phyloP scores from a whole-genome alignment of 2,113 vertebrate genomes.

The Actenoides lindsayi region DNA sequence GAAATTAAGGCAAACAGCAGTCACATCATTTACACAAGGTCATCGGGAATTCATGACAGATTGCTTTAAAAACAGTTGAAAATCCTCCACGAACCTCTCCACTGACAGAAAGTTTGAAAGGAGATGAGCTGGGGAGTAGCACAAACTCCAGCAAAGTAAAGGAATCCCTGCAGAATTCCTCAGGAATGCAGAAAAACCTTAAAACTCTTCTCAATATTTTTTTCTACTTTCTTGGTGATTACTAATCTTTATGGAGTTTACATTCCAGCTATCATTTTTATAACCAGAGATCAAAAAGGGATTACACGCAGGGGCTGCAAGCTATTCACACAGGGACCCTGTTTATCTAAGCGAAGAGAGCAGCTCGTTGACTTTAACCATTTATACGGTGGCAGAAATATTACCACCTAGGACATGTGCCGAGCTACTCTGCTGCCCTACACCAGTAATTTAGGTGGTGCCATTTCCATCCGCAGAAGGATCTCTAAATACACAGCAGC shows the following conservation, averaged over 20 bases:
- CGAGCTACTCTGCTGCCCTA: background rate
- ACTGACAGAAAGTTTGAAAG: background rate
- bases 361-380: conserved; percentile 20
- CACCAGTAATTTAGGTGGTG: background rate
- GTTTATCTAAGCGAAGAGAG: conserved; percentile 47
- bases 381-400: background rate
- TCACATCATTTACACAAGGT: background rate
- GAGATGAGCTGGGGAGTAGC: background rate
- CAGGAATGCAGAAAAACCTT: conserved; percentile 48
- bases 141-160: background rate
- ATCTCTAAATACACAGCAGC: background rate
- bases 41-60: background rate
- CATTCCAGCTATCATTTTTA: conserved; percentile 67
- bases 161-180: conserved; percentile 29
- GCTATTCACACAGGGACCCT: conserved; percentile 30
- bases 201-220: conserved; percentile 5
- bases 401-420: background rate
- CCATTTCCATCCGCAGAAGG: background rate
- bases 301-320: conserved; percentile 32
- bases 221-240: background rate
- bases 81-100: background rate
- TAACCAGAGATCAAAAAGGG: conserved; percentile 53
- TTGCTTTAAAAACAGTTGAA: background rate
- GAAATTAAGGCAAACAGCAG: background rate
- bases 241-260: conserved; percentile 63